Conservation (phyloP, 2,888 invertebrate genomes). For the Dolichomitus sp. region DNA sequence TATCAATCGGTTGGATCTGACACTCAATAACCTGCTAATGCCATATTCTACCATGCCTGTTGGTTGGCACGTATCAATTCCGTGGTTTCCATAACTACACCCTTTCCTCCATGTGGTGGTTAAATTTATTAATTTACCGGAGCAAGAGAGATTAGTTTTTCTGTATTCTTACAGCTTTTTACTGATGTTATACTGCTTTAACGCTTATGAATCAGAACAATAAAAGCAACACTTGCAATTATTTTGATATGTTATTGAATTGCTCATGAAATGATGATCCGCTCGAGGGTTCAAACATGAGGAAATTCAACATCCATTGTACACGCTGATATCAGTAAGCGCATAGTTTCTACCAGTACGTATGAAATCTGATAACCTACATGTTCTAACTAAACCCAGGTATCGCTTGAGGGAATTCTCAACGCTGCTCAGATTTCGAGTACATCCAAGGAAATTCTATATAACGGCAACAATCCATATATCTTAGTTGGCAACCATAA, state of each 20-base stretch:
- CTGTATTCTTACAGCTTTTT: not conserved
- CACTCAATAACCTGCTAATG: no score
- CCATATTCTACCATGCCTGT: no score
- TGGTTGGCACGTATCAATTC: no score
- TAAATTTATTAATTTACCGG: not conserved
- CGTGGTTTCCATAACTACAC: no score
- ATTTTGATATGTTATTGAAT: not conserved
- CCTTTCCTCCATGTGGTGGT: no score
- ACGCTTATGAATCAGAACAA: not conserved
- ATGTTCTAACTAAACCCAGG: not conserved
- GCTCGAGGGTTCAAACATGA: not conserved
- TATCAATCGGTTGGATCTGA: no score
- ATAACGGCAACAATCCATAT: slow-evolving; percentile 9
- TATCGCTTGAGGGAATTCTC: slow-evolving; percentile 18
- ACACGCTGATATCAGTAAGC: slow-evolving; percentile 7
- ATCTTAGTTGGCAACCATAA: not conserved
- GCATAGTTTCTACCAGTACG: not conserved
- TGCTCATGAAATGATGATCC: not conserved
- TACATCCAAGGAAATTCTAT: slow-evolving; percentile 27
- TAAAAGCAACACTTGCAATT: not conserved
- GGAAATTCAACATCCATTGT: not conserved
- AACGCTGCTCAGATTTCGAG: not conserved
- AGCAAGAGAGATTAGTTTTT: not conserved
- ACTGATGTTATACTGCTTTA: not conserved
- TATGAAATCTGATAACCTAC: slow-evolving; percentile 16